Evolutionary conservation across 2,888 invertebrate species (phyloP).

Genomic region (Rhingia campestris): DNA sequence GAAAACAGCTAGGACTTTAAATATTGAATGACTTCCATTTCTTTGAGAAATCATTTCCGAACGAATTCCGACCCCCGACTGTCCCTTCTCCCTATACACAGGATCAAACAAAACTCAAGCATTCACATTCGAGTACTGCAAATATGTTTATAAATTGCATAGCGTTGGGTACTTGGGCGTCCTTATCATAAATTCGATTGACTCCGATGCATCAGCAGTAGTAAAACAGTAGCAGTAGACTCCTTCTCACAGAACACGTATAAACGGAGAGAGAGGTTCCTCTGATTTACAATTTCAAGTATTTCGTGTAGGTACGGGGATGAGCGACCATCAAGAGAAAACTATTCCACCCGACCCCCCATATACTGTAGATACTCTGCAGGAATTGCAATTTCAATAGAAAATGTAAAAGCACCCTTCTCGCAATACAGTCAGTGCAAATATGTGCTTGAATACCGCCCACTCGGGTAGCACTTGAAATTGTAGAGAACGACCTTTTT

Average conservation of each 20-base stretch:
- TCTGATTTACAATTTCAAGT: conserved; percentile 54
- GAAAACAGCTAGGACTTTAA: no score
- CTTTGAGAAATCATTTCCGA: conserved; percentile 43
- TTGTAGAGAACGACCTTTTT: conserved; percentile 24
- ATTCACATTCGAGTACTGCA: conserved; percentile 37
- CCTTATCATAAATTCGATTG: conserved; percentile 69
- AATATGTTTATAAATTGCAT: conserved; percentile 46
- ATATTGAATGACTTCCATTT: background rate
- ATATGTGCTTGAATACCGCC: conserved; percentile 13
- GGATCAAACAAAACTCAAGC: conserved; percentile 35
- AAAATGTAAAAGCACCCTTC: conserved; percentile 38
- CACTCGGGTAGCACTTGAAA: background rate
- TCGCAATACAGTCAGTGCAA: conserved; percentile 13
- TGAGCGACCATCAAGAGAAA: background rate
- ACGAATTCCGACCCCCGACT: conserved; percentile 30
- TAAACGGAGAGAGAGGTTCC: conserved; percentile 1
- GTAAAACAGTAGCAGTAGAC: conserved; percentile 27
- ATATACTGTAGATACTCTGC: conserved; percentile 4
- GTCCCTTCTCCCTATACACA: conserved; percentile 16
- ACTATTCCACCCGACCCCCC: conserved; percentile 6
- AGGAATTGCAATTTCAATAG: conserved; percentile 50
- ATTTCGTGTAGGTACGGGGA: conserved; percentile 6
- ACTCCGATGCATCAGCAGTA: conserved; percentile 52
- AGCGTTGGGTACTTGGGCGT: conserved; percentile 53
- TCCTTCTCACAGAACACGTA: background rate